These are phyloP conservation scores for Oncorhynchus mykiss DNA, from an alignment of 2,113 vertebrate genomes.

Conservation along the genomic window DNA sequence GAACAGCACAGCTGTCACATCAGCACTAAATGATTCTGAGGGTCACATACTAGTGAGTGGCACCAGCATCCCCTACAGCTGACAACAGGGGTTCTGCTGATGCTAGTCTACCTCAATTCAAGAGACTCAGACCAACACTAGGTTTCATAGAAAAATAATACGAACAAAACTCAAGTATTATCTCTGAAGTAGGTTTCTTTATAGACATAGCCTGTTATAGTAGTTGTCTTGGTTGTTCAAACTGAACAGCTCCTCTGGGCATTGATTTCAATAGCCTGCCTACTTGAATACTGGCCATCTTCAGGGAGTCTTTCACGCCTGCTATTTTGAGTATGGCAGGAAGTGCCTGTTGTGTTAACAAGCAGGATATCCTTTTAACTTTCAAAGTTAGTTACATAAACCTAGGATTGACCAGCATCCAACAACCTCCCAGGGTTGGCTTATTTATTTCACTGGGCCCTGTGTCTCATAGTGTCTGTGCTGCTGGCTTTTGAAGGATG, in stretches of 20 bases:
- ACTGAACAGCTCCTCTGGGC: too few species aligned
- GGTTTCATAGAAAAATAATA: too few species aligned
- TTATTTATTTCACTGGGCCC: constrained; percentile 9
- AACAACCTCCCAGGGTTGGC: not conserved
- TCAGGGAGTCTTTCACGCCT: not conserved
- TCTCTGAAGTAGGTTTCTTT: too few species aligned
- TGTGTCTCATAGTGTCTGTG: not conserved
- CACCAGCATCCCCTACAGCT: too few species aligned
- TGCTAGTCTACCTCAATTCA: too few species aligned
- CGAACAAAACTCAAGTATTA: too few species aligned
- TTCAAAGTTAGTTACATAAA: constrained; percentile 1
- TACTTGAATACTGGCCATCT: not conserved
- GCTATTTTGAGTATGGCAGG: constrained; percentile 15
- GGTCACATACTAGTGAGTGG: too few species aligned
- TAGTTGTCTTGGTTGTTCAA: not conserved
- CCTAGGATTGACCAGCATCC: constrained; percentile 6
- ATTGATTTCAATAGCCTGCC: constrained; percentile 3
- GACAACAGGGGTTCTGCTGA: too few species aligned
- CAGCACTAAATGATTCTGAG: too few species aligned
- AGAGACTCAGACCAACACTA: too few species aligned
- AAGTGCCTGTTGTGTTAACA: constrained; percentile 3
- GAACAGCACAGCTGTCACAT: too few species aligned
- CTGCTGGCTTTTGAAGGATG: constrained; percentile 7
- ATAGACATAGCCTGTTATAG: too few species aligned
- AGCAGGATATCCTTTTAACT: constrained; percentile 7